Evolutionary conservation across 2,888 invertebrate species (phyloP), one percentile per base, ranked within the genome.

Genomic region (Embidobia sp.): DNA sequence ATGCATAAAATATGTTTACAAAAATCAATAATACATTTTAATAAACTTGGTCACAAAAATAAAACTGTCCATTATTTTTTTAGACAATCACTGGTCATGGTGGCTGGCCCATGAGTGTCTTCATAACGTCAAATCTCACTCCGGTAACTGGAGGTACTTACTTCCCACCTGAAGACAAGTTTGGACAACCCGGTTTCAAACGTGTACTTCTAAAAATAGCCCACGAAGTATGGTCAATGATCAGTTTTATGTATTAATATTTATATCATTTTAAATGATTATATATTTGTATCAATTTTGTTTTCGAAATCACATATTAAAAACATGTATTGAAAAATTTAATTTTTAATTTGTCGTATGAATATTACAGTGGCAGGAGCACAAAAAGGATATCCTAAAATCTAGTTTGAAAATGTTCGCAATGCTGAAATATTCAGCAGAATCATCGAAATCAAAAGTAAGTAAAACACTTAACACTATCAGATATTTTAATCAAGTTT

Each of bases 81-180:
- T 48, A 90, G 90, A 88, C 87, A 13, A 87, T 87, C 35, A 87
- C 88, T 81, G 94, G 93, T 75, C 87, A 93, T 77, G 96, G 98
- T 1, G 98, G 98, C 3, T 98, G 98, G 98, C 98, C 98, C 0
- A 96, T 98, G 97, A 96, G 95, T 77, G 96, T 98, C 0, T 98
- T 98, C 91, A 90, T 98, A 18, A 97, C 98, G 0, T 98, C 98
- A 3, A 94, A 95, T 82, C 90, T 98, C 67, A 93, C 93, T 19
- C 98, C 98, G 0, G 91, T 98, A 10, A 94, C 95, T 37, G 98
- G 98, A 0, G 97, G 97, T 2, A 98, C 98, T 0, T 98, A 98
- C 89, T 98, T 96, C 85, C 98, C 98, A 3, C 97, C 97, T 0
- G 93, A 94, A 83, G 95, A 97, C 85, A 92, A 92, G 40, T 94